Conservation (phyloP, 2,113 vertebrate genomes). For the Crotalus viridis region DNA sequence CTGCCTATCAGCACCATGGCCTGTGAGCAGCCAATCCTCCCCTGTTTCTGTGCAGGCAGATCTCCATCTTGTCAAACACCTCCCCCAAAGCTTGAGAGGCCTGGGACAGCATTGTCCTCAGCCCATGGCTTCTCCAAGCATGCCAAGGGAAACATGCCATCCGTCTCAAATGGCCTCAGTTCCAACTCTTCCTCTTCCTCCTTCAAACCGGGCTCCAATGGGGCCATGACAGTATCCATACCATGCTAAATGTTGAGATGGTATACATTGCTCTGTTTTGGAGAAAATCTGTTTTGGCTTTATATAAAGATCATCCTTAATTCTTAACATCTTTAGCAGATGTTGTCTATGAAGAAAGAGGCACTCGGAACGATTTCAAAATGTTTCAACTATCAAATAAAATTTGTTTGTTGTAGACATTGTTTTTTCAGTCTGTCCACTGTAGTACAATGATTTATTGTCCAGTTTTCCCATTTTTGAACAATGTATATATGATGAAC, state of each 20-base stretch:
- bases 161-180: neutral
- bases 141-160: neutral
- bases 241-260: neutral
- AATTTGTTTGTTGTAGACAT: slow-evolving; percentile 18
- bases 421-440: slow-evolving; percentile 32
- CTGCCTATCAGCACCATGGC: neutral
- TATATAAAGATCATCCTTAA: slow-evolving; percentile 24
- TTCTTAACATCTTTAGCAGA: slow-evolving; percentile 22
- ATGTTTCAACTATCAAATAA: slow-evolving; percentile 19
- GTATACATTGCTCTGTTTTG: slow-evolving; percentile 1
- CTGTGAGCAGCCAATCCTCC: neutral
- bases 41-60: neutral
- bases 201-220: neutral
- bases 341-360: slow-evolving; percentile 39
- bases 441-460: neutral
- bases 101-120: neutral
- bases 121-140: neutral
- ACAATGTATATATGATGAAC: slow-evolving; percentile 4
- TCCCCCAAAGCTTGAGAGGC: neutral
- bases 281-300: slow-evolving; percentile 5
- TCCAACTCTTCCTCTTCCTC: neutral
- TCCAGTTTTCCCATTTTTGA: slow-evolving; percentile 23
- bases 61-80: neutral
- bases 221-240: neutral
- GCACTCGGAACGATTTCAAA: slow-evolving; percentile 37